These are phyloP conservation scores for Gryllus longicercus DNA, from an alignment of 2,888 invertebrate genomes.

Conservation along the genomic window DNA sequence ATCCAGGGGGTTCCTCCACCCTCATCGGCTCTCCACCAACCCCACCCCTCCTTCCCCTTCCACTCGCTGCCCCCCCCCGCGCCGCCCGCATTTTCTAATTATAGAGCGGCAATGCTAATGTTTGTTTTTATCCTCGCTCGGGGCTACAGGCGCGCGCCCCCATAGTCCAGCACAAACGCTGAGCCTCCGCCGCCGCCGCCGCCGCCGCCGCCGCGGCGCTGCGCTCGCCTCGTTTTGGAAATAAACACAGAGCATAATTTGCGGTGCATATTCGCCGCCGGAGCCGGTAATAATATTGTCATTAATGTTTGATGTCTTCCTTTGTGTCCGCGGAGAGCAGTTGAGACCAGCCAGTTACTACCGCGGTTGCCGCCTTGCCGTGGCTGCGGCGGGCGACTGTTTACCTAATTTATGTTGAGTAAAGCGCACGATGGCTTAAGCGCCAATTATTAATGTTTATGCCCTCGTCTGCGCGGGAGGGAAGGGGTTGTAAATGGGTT, in stretches of 20 bases:
- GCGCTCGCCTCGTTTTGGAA: neutral
- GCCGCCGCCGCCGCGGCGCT: neutral
- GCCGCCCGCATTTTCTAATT: neutral
- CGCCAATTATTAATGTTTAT: neutral
- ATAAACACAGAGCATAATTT: slow-evolving; percentile 1
- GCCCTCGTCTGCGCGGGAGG: neutral
- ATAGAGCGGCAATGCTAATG: slow-evolving; percentile 17
- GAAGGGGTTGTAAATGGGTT: slow-evolving; percentile 1
- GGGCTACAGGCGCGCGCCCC: neutral
- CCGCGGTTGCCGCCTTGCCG: neutral
- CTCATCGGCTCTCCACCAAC: neutral
- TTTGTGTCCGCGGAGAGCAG: neutral
- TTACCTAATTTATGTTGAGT: slow-evolving; percentile 10
- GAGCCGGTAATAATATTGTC: neutral
- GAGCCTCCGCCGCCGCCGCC: neutral
- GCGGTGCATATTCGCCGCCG: neutral
- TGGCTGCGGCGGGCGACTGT: neutral
- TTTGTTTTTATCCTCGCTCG: slow-evolving; percentile 17
- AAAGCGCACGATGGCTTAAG: slow-evolving; percentile 6
- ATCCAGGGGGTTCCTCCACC: neutral
- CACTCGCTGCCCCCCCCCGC: neutral
- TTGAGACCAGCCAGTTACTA: neutral
- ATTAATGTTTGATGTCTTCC: slow-evolving; percentile 6
- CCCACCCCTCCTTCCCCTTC: neutral
- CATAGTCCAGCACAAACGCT: neutral